phyloP scores from a whole-genome alignment of 2,797 vertebrate genomes.

The Danio jaintianensis region DNA sequence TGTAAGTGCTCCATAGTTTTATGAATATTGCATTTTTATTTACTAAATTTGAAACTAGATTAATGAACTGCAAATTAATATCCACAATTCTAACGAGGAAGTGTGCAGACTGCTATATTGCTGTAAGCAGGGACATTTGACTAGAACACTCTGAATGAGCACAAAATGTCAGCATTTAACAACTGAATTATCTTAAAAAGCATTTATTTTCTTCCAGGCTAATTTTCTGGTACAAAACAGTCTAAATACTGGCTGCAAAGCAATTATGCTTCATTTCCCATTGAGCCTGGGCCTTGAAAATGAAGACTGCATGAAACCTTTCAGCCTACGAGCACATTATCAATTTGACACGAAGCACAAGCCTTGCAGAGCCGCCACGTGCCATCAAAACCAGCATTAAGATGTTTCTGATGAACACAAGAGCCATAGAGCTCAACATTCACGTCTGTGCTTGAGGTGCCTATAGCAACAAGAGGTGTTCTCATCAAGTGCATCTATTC shows the following conservation, averaged over 20 bases:
- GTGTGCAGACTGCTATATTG: neutral
- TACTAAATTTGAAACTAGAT: neutral
- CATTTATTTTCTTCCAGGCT: neutral
- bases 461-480: constrained; percentile 30
- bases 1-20: neutral
- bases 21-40: neutral
- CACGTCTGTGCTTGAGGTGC: constrained; percentile 25
- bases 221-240: constrained; percentile 2
- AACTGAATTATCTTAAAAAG: neutral
- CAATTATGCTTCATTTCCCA: neutral
- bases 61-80: neutral
- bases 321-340: constrained; percentile 26
- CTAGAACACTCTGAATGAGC: neutral
- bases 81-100: neutral
- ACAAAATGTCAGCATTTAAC: constrained; percentile 20
- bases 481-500: constrained; percentile 26
- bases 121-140: constrained; percentile 5
- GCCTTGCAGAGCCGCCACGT: neutral
- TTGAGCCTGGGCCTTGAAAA: constrained; percentile 16
- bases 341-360: constrained; percentile 35
- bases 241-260: neutral
- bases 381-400: constrained; percentile 35
- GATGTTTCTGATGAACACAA: constrained; percentile 10
- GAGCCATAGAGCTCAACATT: neutral
- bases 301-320: constrained; percentile 27